Percentiles rank a stretch among this genome's conserved stretches.
phyloP scores from a whole-genome alignment of 2,888 invertebrate species.

The Catonia carolina region DNA sequence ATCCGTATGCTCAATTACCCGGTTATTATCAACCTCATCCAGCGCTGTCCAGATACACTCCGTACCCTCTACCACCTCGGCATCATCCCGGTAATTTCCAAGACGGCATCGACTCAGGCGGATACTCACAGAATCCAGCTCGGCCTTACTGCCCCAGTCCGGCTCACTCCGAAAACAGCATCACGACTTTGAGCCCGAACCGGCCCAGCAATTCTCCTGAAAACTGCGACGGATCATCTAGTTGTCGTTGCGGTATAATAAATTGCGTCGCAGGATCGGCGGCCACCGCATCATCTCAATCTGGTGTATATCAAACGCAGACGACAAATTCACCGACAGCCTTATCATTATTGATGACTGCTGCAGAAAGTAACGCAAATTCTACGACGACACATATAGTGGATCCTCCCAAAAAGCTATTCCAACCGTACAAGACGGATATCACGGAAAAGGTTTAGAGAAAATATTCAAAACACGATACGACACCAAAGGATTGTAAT shows the following conservation, averaged over 20 bases:
- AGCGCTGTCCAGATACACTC: constrained; percentile 23
- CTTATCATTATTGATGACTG: constrained; percentile 41
- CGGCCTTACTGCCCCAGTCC: constrained; percentile 26
- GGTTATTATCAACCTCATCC: constrained; percentile 33
- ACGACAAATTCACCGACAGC: constrained; percentile 31
- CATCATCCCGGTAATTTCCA: constrained; percentile 27
- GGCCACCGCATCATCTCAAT: constrained; percentile 34
- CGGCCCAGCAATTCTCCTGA: constrained; percentile 22
- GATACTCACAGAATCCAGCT: constrained; percentile 23
- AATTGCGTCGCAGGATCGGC: constrained; percentile 44
- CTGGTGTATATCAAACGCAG: constrained; percentile 10
- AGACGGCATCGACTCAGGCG: constrained; percentile 35
- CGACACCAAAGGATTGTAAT: too few relatives aligned
- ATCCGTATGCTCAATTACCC: constrained; percentile 28
- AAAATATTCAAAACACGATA: too few relatives aligned
- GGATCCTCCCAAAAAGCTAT: constrained; percentile 50
- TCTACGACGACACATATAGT: constrained; percentile 39
- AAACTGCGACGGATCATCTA: constrained; percentile 35
- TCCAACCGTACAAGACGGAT: constrained; percentile 68
- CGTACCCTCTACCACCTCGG: constrained; percentile 23
- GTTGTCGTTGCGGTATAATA: constrained; percentile 48
- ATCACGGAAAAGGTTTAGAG: neutral
- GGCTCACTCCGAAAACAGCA: constrained; percentile 25
- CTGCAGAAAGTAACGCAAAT: constrained; percentile 41
- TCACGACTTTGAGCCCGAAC: constrained; percentile 21